A percentile compares a stretch with the other conserved stretches of the same genome.
phyloP scores from a whole-genome alignment of 2,113 vertebrate genomes.

The Sinocyclocheilus anshuiensis region DNA sequence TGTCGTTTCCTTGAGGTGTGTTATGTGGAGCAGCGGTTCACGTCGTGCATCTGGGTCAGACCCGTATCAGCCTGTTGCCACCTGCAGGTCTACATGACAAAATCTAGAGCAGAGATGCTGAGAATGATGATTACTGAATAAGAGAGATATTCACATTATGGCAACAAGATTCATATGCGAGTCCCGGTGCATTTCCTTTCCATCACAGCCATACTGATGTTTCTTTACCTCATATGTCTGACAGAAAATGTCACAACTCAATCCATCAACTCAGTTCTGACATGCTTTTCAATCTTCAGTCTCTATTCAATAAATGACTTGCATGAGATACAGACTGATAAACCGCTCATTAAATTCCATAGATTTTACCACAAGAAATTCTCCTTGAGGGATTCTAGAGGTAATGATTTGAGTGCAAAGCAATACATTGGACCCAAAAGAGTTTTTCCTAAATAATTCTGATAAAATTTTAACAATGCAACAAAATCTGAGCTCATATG shows the following conservation, averaged over 20 bases:
- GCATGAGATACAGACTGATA: not conserved
- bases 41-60: not conserved
- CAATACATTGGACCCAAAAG: not conserved
- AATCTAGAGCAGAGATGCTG: not conserved
- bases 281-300: not conserved
- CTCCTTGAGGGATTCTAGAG: not conserved
- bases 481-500: too few relatives aligned
- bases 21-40: not conserved
- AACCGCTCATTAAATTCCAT: not conserved
- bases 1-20: not conserved
- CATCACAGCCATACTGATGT: not conserved
- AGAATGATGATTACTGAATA: not conserved
- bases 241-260: constrained; percentile 17
- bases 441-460: not conserved
- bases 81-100: not conserved
- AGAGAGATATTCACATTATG: not conserved
- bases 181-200: not conserved
- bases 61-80: not conserved
- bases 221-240: not conserved
- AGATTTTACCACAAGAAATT: not conserved
- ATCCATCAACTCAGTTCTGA: constrained; percentile 2
- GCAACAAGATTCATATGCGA: not conserved
- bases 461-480: too few relatives aligned
- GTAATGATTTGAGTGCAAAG: not conserved
- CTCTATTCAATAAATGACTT: not conserved